Percentiles rank a stretch among this genome's conserved stretches.
phyloP scores from a whole-genome alignment of 2,888 invertebrate genomes.

The Volucella inanis region DNA sequence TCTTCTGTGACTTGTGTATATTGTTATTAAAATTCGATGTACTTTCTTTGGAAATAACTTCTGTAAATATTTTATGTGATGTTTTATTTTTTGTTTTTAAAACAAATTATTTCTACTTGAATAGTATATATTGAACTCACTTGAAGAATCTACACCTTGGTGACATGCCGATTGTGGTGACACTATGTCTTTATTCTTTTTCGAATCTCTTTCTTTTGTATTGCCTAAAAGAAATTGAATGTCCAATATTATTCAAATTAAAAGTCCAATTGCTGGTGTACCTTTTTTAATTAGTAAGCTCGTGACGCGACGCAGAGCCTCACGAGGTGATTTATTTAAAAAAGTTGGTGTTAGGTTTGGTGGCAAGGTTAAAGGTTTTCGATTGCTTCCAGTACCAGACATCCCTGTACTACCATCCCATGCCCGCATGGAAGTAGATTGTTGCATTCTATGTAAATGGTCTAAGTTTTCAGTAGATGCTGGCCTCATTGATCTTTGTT shows the following conservation, averaged over 20 bases:
- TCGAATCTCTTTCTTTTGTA: slow-evolving; percentile 73
- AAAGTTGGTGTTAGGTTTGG: slow-evolving; percentile 95
- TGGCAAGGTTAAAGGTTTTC: slow-evolving; percentile 93
- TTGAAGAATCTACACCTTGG: slow-evolving; percentile 62
- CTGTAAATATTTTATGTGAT: slow-evolving; percentile 28
- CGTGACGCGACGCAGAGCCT: slow-evolving; percentile 93
- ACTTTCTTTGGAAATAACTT: slow-evolving; percentile 77
- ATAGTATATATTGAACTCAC: slow-evolving; percentile 49
- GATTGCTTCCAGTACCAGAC: slow-evolving; percentile 84
- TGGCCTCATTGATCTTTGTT: slow-evolving; percentile 88
- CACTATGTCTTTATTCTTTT: slow-evolving; percentile 71
- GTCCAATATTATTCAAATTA: slow-evolving; percentile 22
- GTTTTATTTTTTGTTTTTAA: neutral
- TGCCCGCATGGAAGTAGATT: slow-evolving; percentile 84
- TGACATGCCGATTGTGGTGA: slow-evolving; percentile 61
- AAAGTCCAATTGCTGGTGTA: slow-evolving; percentile 77
- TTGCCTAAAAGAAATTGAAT: slow-evolving; percentile 43
- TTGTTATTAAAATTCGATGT: slow-evolving; percentile 79
- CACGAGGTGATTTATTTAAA: slow-evolving; percentile 93
- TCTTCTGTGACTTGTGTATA: slow-evolving; percentile 86
- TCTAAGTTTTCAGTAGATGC: slow-evolving; percentile 94
- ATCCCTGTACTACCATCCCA: slow-evolving; percentile 82
- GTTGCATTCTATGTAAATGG: slow-evolving; percentile 84
- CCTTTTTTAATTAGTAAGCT: slow-evolving; percentile 94
- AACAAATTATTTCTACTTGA: neutral